Conservation (phyloP, 2,113 vertebrate species). For the Tetraodon nigroviridis region DNA sequence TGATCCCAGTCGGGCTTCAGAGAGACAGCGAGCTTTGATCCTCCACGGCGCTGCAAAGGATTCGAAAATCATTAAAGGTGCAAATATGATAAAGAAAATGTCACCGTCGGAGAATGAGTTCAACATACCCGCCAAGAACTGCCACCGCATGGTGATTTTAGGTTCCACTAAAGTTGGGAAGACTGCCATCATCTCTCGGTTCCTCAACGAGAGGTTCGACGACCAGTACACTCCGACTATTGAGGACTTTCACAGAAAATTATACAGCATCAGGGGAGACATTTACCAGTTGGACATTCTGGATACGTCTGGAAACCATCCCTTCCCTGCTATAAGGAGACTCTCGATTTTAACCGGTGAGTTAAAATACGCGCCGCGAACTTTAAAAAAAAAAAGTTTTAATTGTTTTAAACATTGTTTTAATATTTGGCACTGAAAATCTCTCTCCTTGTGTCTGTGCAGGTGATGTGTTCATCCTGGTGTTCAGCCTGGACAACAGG, state of each 20-base stretch:
- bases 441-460: slow-evolving; percentile 15
- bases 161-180: slow-evolving; percentile 98
- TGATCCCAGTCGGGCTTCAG: slow-evolving; percentile 15
- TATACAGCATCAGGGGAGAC: slow-evolving; percentile 93
- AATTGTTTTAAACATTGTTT: not conserved
- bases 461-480: slow-evolving; percentile 96
- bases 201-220: slow-evolving; percentile 90
- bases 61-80: slow-evolving; percentile 15
- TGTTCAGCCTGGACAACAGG: slow-evolving; percentile 94
- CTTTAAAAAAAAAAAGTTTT: too few species aligned
- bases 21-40: slow-evolving; percentile 10
- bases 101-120: slow-evolving; percentile 83
- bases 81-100: slow-evolving; percentile 96
- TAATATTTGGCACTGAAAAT: slow-evolving; percentile 9
- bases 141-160: slow-evolving; percentile 94
- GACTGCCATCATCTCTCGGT: slow-evolving; percentile 93
- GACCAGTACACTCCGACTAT: slow-evolving; percentile 97
- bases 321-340: slow-evolving; percentile 93
- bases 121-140: slow-evolving; percentile 91
- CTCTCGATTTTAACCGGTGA: slow-evolving; percentile 97
- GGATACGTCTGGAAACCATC: slow-evolving; percentile 95
- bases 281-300: slow-evolving; percentile 95
- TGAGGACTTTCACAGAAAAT: slow-evolving; percentile 97
- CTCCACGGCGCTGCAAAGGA: slow-evolving; percentile 4
- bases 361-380: slow-evolving; percentile 20